phyloP scores from a whole-genome alignment of 2,113 vertebrate genomes.

The Bubo blakistoni region DNA sequence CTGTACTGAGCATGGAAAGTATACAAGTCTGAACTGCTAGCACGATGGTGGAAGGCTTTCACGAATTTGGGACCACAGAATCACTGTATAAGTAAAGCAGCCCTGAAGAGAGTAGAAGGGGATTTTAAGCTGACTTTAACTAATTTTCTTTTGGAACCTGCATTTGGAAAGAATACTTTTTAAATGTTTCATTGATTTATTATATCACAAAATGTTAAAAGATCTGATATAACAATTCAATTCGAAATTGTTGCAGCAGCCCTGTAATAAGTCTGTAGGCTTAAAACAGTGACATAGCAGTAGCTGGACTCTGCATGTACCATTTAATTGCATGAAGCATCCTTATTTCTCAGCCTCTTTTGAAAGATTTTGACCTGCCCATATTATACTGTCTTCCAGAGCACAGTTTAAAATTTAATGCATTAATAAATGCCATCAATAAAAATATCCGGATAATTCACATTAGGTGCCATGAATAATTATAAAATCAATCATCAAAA shows the following conservation, averaged over 20 bases:
- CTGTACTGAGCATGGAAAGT: background rate
- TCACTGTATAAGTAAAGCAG: background rate
- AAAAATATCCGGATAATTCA: slow-evolving; percentile 60
- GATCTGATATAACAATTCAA: background rate
- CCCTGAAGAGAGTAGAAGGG: background rate
- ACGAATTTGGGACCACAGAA: background rate
- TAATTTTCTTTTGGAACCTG: background rate
- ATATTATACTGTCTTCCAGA: slow-evolving; percentile 10
- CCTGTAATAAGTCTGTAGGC: background rate
- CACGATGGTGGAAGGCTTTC: background rate
- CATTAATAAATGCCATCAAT: slow-evolving; percentile 64
- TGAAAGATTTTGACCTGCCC: background rate
- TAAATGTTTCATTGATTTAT: background rate
- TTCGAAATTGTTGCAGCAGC: background rate
- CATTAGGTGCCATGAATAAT: slow-evolving; percentile 53
- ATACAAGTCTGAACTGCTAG: background rate
- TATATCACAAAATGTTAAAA: background rate
- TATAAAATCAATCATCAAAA: slow-evolving; percentile 67
- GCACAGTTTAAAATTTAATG: slow-evolving; percentile 61
- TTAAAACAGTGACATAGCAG: background rate
- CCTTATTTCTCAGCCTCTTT: background rate
- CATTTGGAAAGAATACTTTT: background rate
- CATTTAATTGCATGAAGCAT: background rate
- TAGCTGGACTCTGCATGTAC: background rate
- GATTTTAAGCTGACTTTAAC: background rate